Percentiles rank a stretch among this genome's conserved stretches.
phyloP scores from a whole-genome alignment of 2,888 invertebrate species.

The Antitype chi region DNA sequence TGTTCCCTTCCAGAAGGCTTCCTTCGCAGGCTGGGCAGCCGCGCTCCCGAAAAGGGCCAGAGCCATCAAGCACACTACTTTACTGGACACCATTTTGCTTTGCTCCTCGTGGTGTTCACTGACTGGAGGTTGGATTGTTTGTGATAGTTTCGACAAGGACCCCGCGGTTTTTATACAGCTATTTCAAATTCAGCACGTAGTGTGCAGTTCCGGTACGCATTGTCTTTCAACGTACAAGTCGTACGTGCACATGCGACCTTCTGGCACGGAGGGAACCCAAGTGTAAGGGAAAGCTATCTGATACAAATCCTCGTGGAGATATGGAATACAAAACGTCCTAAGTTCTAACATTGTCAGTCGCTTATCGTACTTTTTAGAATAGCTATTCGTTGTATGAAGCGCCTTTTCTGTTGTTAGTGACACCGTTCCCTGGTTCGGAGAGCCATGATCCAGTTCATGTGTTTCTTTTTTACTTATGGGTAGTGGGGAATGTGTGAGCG shows the following conservation, averaged over 20 bases:
- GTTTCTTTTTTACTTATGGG: conserved; percentile 71
- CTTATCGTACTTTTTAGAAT: conserved; percentile 78
- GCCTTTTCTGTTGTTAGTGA: conserved; percentile 90
- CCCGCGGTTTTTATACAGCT: conserved; percentile 90
- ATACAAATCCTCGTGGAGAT: conserved; percentile 83
- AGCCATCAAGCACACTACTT: conserved; percentile 87
- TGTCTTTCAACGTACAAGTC: conserved; percentile 83
- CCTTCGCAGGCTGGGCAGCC: conserved; percentile 91
- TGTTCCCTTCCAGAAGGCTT: conserved; percentile 93
- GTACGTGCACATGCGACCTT: conserved; percentile 83
- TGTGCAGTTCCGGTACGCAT: conserved; percentile 87
- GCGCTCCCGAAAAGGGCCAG: conserved; percentile 91
- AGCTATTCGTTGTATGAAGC: conserved; percentile 69
- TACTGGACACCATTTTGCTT: conserved; percentile 85
- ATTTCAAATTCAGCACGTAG: conserved; percentile 89
- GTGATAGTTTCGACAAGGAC: conserved; percentile 89
- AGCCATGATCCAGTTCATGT: conserved; percentile 81
- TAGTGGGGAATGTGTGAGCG: conserved; percentile 68
- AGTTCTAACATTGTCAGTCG: conserved; percentile 72
- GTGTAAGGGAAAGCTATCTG: conserved; percentile 90
- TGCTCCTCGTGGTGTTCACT: conserved; percentile 82
- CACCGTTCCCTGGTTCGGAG: conserved; percentile 87
- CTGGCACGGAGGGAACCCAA: conserved; percentile 75
- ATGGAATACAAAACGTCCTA: conserved; percentile 80
- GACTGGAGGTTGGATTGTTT: conserved; percentile 84